Base-by-base conservation (phyloP, 2,113 vertebrate species). In the Lynx canadensis region DNA sequence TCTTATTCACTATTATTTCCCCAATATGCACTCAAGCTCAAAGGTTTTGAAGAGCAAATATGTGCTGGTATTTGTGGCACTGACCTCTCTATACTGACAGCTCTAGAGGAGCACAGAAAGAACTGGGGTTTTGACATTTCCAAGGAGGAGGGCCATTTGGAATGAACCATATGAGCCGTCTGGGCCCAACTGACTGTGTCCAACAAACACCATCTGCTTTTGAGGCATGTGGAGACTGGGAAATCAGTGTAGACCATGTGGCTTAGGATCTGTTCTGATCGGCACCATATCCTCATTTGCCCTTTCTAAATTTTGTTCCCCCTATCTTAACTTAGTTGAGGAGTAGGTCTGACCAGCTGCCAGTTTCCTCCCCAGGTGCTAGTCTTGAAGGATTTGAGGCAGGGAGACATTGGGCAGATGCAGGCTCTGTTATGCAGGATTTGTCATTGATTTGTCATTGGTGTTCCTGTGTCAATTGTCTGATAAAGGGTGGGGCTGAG, bases 121-220 rank as follows among this genome's bases (percentile, higher is more conserved):
- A 89, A 73, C 52, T 18, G 71, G 7, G 65, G 15, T 78, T 88
- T 94, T 18, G 25, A 52, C 92, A 87, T 92, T 95, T 97, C 96
- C 87, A 94, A 92, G 92, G 45, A 50, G 33, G 87, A 80, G 69
- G 57, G 36, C 65, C 82, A 76, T 97, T 95, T 97, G 91, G 76
- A 98, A 86, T 83, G 69, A 97, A 60, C 55, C 8, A 1, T 88
- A 38, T 0, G 33, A 88, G 71, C 83, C 0, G 2, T 95, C 92
- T 86, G 94, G 83, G 90, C 65, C 69, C 85, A 91, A 69, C 83
- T 96, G 38, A 97, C 80, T 88, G 38, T 92, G 76, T 95, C 97
- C 96, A 97, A 89, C 85, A 95, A 96, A 91, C 52, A 91, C 97
- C 97, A 96, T 97, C 97, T 98, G 98, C 86, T 97, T 93, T 80